Conservation (phyloP, 1,140 invertebrate species). For the Tribolium madens region DNA sequence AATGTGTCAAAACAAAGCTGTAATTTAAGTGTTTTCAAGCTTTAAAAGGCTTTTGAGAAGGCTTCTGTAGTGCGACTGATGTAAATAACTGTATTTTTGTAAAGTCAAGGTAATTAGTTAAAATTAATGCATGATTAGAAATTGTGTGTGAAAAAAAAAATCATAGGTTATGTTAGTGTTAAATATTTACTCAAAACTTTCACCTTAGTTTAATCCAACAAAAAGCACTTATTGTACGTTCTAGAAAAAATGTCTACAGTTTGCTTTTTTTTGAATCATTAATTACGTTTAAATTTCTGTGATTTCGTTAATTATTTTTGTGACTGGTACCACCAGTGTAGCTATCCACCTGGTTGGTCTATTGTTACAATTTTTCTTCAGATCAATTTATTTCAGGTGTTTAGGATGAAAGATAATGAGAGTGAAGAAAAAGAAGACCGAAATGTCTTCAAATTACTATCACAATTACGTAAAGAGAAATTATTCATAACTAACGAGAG, state of each 20-base stretch:
- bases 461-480: conserved; percentile 78
- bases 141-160: not conserved
- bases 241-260: not conserved
- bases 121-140: not conserved
- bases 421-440: conserved; percentile 55
- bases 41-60: not conserved
- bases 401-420: conserved; percentile 57
- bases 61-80: not conserved
- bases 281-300: not conserved
- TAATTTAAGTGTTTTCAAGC: conserved; percentile 26
- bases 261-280: not conserved
- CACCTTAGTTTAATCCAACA: not conserved
- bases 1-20: conserved; percentile 38
- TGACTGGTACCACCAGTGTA: conserved; percentile 2
- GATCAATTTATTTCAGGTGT: not conserved
- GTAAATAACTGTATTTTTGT: conserved; percentile 10
- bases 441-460: conserved; percentile 77
- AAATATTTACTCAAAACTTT: conserved; percentile 28
- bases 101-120: not conserved
- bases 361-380: conserved; percentile 26
- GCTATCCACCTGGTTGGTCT: conserved; percentile 17
- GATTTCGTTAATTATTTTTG: not conserved
- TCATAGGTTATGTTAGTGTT: not conserved
- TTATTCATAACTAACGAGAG: conserved; percentile 80
- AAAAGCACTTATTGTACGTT: not conserved